A percentile compares a stretch with the other conserved stretches of the same genome.
Evolutionary conservation across 2,888 invertebrate species (phyloP).

Genomic region (Thyatira batis): DNA sequence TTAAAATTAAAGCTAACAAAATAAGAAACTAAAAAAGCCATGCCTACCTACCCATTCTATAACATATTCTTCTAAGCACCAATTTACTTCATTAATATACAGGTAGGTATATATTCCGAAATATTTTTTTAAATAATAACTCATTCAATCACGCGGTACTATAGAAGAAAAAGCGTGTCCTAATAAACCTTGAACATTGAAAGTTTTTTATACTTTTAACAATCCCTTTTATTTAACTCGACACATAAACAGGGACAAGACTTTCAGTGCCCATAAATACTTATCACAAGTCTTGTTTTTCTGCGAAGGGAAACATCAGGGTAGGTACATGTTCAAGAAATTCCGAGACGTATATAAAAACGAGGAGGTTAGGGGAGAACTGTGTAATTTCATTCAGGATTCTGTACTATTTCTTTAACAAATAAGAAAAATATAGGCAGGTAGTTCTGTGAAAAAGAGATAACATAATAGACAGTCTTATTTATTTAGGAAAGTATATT

Average conservation of each 20-base stretch:
- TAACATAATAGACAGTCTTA: too few relatives aligned
- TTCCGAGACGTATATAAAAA: not conserved
- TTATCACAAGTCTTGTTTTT: constrained; percentile 25
- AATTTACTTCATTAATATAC: too few relatives aligned
- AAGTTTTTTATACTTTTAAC: not conserved
- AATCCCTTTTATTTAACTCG: not conserved
- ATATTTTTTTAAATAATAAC: too few relatives aligned
- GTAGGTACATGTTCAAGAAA: not conserved
- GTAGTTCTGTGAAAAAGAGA: too few relatives aligned
- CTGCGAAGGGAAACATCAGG: not conserved
- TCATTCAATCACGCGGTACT: too few relatives aligned
- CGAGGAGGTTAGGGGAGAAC: not conserved
- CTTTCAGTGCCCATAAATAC: constrained; percentile 25
- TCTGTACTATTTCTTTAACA: not conserved
- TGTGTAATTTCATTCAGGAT: not conserved
- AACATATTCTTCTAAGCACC: too few relatives aligned
- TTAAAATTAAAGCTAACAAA: too few relatives aligned
- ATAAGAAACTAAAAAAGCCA: too few relatives aligned
- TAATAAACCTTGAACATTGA: not conserved
- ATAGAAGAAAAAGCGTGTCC: too few relatives aligned
- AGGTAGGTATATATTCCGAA: too few relatives aligned
- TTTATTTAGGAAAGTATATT: too few relatives aligned
- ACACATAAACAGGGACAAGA: not conserved
- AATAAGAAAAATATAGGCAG: not conserved
- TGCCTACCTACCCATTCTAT: too few relatives aligned